phyloP scores from a whole-genome alignment of 1,140 invertebrate species.

The Drosophila asahinai region DNA sequence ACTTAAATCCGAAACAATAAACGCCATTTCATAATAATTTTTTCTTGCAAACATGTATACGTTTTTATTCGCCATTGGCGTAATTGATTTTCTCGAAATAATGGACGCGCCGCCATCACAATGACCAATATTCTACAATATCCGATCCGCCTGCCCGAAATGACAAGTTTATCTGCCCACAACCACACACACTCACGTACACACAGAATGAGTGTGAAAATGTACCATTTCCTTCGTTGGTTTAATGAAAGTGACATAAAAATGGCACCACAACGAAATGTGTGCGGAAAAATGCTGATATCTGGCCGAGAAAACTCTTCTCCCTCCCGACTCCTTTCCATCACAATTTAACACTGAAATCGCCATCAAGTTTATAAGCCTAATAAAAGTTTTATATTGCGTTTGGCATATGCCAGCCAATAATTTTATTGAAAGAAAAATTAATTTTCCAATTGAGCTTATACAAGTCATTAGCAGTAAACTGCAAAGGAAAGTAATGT shows the following conservation, averaged over 20 bases:
- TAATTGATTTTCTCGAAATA: constrained; percentile 57
- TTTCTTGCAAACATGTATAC: constrained; percentile 7
- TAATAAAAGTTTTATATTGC: constrained; percentile 61
- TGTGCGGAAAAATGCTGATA: neutral
- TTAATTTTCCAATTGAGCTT: constrained; percentile 66
- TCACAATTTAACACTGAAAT: constrained; percentile 29
- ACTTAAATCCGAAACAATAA: constrained; percentile 16
- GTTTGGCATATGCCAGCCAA: constrained; percentile 31
- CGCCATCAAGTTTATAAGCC: constrained; percentile 59
- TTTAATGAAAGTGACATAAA: constrained; percentile 51
- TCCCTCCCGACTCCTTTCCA: neutral
- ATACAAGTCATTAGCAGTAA: constrained; percentile 48
- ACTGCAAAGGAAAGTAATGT: constrained; percentile 49
- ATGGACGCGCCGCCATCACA: constrained; percentile 25
- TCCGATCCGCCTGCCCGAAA: constrained; percentile 25
- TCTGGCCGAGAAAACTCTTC: constrained; percentile 5
- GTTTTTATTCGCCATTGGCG: constrained; percentile 32
- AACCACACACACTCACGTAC: constrained; percentile 16
- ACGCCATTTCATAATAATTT: constrained; percentile 7
- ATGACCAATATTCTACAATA: constrained; percentile 44
- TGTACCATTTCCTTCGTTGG: constrained; percentile 41
- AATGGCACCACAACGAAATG: constrained; percentile 20
- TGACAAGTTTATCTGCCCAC: constrained; percentile 46
- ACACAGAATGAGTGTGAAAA: constrained; percentile 7
- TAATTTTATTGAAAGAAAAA: constrained; percentile 48